A percentile compares a stretch with the other conserved stretches of the same genome.
phyloP scores from a whole-genome alignment of 37 sponge, comb jelly and placozoan species.

The Ianthella basta region DNA sequence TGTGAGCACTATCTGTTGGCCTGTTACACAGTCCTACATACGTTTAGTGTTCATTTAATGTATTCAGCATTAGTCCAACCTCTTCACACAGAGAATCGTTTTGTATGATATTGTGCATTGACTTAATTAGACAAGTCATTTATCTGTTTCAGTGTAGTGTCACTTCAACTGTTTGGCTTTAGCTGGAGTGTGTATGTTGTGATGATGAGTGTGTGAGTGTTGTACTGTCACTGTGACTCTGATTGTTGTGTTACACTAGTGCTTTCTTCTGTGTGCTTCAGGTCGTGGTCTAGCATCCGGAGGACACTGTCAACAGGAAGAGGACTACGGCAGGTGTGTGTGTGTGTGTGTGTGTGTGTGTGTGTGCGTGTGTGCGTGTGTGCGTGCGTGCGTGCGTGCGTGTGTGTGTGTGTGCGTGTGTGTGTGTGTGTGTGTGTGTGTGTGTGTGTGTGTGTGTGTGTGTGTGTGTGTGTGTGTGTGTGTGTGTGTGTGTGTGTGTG shows the following conservation, averaged over 20 bases:
- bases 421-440: too few species aligned
- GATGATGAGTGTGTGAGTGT: neutral
- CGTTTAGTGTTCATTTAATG: neutral
- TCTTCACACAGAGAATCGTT: neutral
- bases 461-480: too few species aligned
- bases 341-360: constrained; percentile 23
- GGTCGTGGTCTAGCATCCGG: constrained; percentile 14
- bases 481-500: too few species aligned
- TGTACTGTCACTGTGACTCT: neutral
- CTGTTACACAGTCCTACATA: neutral
- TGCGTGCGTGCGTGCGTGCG: too few species aligned
- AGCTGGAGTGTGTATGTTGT: neutral
- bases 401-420: too few species aligned
- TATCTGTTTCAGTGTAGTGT: neutral
- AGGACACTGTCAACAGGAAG: constrained; percentile 61
- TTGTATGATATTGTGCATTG: neutral
- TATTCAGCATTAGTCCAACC: neutral
- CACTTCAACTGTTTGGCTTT: neutral
- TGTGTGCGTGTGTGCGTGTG: neutral
- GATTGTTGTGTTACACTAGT: neutral
- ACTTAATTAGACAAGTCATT: too few species aligned
- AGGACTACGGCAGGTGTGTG: constrained; percentile 39
- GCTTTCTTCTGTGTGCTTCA: neutral
- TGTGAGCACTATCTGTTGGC: neutral
- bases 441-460: too few species aligned